phyloP scores from a whole-genome alignment of 1,140 invertebrate genomes.

The Drosophila repletoides region DNA sequence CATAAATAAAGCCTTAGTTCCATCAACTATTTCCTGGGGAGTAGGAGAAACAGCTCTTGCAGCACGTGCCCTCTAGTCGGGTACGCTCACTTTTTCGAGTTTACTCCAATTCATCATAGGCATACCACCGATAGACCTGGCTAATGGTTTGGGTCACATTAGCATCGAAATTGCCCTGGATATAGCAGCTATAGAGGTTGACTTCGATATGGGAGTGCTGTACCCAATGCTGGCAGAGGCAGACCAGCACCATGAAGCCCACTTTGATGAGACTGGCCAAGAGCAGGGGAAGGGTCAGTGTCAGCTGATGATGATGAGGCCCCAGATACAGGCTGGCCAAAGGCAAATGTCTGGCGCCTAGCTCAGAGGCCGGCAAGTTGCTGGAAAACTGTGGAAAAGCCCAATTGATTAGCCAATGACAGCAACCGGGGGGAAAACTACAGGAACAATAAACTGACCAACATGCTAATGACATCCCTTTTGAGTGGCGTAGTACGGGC shows the following conservation, averaged over 20 bases:
- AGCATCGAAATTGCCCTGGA: conserved; percentile 34
- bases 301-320: background rate
- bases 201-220: conserved; percentile 7
- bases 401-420: background rate
- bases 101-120: conserved; percentile 55
- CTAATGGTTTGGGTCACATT: conserved; percentile 63
- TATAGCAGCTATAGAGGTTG: conserved; percentile 17
- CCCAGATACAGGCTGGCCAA: conserved; percentile 8
- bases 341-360: conserved; percentile 4
- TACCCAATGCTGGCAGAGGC: conserved; percentile 8
- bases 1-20: too few relatives aligned
- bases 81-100: conserved; percentile 33
- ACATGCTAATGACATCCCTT: conserved; percentile 39
- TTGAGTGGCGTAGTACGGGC: conserved; percentile 2
- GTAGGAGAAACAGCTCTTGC: too few relatives aligned
- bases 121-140: conserved; percentile 51
- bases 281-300: conserved; percentile 20
- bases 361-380: conserved; percentile 23
- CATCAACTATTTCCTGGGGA: too few relatives aligned
- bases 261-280: background rate
- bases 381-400: conserved; percentile 24
- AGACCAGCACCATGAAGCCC: conserved; percentile 11
- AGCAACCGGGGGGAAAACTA: background rate
- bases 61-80: too few relatives aligned
- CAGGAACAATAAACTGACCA: conserved; percentile 33